phyloP scores from a whole-genome alignment of 2,888 invertebrate species.

The Thecocarcelia acutangulata region DNA sequence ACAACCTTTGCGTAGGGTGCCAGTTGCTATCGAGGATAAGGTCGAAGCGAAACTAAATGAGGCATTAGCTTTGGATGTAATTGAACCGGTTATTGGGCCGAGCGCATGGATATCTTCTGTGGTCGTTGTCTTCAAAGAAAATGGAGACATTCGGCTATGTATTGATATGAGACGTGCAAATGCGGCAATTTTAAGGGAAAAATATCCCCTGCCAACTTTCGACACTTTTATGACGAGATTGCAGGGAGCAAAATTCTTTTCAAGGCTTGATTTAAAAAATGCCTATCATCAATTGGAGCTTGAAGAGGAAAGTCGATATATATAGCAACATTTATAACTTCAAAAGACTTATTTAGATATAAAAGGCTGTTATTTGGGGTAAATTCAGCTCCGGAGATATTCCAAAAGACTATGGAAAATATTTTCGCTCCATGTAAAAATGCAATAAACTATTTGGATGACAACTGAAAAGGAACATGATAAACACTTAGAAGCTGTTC shows the following conservation, averaged over 20 bases:
- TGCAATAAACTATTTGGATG: constrained; percentile 72
- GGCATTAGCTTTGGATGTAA: constrained; percentile 72
- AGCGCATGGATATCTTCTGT: constrained; percentile 49
- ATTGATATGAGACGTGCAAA: constrained; percentile 36
- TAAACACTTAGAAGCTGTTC: too few species aligned
- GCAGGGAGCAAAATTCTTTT: constrained; percentile 67
- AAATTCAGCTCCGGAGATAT: constrained; percentile 72
- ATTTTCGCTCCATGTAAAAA: constrained; percentile 73
- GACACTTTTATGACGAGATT: constrained; percentile 71
- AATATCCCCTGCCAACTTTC: constrained; percentile 70
- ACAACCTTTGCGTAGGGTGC: background rate
- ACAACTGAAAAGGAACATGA: background rate
- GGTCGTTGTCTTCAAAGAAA: constrained; percentile 73
- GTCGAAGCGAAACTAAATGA: constrained; percentile 66
- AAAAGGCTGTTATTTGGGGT: constrained; percentile 78
- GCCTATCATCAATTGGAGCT: constrained; percentile 74
- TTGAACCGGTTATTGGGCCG: constrained; percentile 74
- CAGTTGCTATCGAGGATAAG: constrained; percentile 28
- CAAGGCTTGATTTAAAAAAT: constrained; percentile 73
- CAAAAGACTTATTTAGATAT: constrained; percentile 72
- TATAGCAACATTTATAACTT: constrained; percentile 66
- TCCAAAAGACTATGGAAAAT: constrained; percentile 66
- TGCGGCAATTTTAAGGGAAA: constrained; percentile 52
- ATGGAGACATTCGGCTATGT: constrained; percentile 67
- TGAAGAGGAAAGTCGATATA: constrained; percentile 58